Evolutionary conservation across 2,888 invertebrate genomes (phyloP).

Genomic region (Drepanosiphum platanoidis): DNA sequence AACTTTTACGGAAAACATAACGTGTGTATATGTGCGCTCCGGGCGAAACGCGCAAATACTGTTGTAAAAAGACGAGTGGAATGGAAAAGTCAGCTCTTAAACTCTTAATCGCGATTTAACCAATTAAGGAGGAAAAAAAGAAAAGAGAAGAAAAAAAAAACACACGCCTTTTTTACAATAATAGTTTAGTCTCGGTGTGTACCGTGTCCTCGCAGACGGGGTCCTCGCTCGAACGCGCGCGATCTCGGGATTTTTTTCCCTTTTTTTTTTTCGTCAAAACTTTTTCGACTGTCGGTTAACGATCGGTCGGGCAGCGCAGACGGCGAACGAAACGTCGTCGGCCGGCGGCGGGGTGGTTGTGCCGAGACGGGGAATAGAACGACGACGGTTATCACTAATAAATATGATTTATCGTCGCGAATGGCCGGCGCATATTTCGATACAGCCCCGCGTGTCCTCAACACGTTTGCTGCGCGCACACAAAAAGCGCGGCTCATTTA

Average conservation of each 20-base stretch:
- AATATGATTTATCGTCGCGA: constrained; percentile 28
- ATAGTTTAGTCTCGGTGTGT: too few relatives aligned
- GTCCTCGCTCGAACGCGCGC: not conserved
- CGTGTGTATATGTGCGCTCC: not conserved
- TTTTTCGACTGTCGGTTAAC: not conserved
- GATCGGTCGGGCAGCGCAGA: not conserved
- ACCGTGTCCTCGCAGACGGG: not conserved
- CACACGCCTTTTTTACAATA: too few relatives aligned
- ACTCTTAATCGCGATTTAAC: constrained; percentile 9
- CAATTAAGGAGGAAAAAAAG: not conserved
- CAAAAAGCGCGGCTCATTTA: constrained; percentile 36
- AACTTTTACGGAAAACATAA: not conserved
- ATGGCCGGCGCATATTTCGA: not conserved
- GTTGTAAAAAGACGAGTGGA: not conserved
- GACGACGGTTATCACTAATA: constrained; percentile 13
- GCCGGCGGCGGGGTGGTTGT: not conserved
- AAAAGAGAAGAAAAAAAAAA: constrained; percentile 9
- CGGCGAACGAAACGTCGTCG: not conserved
- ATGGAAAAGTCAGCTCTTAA: not conserved
- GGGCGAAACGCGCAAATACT: not conserved
- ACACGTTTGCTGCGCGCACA: not conserved
- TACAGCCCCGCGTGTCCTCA: constrained; percentile 28
- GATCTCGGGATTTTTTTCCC: not conserved
- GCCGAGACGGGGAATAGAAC: not conserved
- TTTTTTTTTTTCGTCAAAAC: not conserved